Conservation (phyloP, 2,113 vertebrate genomes). For the Serilophus lunatus region DNA sequence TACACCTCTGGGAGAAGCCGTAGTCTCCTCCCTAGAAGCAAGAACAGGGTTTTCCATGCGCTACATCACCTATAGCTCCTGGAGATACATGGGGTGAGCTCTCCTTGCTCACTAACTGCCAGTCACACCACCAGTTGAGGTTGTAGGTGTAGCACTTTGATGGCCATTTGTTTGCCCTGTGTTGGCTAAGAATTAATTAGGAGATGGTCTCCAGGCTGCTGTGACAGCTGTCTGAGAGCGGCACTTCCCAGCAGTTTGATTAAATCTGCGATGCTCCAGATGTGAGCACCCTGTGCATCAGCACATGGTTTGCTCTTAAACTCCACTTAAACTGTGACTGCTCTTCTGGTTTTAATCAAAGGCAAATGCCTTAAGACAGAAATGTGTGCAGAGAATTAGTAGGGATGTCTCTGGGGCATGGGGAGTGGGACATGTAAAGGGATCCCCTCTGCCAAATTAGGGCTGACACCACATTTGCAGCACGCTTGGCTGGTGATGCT, state of each 20-base stretch:
- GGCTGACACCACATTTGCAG: not conserved
- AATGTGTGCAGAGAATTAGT: conserved; percentile 64
- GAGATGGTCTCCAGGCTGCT: conserved; percentile 26
- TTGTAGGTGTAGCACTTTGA: not conserved
- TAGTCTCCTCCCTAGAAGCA: not conserved
- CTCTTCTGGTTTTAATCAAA: conserved; percentile 73
- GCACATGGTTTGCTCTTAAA: conserved; percentile 45
- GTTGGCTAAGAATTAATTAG: conserved; percentile 46
- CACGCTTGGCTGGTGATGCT: not conserved
- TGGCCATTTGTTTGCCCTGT: conserved; percentile 48
- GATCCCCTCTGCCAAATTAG: not conserved
- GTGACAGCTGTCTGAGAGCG: conserved; percentile 59
- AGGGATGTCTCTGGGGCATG: conserved; percentile 11
- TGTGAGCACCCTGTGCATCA: conserved; percentile 16
- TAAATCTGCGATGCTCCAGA: conserved; percentile 66
- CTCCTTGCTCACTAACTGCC: fast-evolving
- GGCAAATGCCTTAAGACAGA: conserved; percentile 62
- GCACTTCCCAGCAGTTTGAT: conserved; percentile 67
- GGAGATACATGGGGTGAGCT: not conserved
- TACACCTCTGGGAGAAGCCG: not conserved
- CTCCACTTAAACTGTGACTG: conserved; percentile 64
- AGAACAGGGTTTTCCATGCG: not conserved
- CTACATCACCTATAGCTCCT: not conserved
- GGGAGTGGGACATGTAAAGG: not conserved
- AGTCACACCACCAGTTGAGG: fast-evolving